Evolutionary conservation across 2,888 invertebrate species (phyloP).

Genomic region (Bellardia pandia): DNA sequence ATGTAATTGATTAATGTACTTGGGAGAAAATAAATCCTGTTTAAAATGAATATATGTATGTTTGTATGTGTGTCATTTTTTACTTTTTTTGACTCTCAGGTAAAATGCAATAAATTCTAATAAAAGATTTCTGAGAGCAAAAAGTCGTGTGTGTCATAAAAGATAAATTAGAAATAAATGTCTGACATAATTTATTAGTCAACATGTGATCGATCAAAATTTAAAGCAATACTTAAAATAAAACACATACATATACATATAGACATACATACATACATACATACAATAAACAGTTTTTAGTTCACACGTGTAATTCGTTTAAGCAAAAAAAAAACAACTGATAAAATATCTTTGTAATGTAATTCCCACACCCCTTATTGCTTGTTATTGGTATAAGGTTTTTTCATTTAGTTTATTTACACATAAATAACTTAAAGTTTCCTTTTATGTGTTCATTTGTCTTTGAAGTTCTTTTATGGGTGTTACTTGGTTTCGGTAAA

Average conservation of each 20-base stretch:
- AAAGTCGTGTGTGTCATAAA: neutral
- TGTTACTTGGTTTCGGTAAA: neutral
- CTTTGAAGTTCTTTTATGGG: neutral
- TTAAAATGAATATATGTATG: neutral
- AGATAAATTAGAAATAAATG: neutral
- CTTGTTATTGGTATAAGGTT: neutral
- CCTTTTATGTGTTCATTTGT: conserved; percentile 8
- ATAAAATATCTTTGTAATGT: neutral
- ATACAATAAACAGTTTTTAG: no score
- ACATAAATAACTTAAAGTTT: neutral
- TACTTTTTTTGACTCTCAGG: neutral
- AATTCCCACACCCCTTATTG: neutral
- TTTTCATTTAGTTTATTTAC: neutral
- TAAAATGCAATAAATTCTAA: neutral
- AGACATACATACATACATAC: no score
- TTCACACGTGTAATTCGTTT: no score
- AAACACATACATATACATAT: no score
- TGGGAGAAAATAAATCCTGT: neutral
- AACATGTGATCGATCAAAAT: no score
- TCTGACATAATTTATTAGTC: no score
- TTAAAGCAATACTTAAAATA: no score
- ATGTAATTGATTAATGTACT: neutral
- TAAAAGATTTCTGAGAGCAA: neutral
- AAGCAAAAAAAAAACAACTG: no score
- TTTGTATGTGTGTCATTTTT: neutral